These are phyloP conservation scores for Acromyrmex heyeri DNA, from an alignment of 1,140 invertebrate species.

Conservation along the genomic window DNA sequence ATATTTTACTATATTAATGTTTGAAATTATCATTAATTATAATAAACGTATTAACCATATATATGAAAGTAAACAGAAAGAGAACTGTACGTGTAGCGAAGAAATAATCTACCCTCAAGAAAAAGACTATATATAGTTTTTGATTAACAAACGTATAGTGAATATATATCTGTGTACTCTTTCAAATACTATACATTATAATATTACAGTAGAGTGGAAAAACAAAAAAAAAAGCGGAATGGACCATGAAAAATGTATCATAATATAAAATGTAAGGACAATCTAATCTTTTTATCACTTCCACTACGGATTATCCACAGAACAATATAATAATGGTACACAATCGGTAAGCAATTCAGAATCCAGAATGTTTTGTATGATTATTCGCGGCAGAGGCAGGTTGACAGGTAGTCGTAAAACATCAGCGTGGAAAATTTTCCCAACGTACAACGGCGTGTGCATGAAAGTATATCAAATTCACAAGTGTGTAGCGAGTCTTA, in stretches of 20 bases:
- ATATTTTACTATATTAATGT: no score
- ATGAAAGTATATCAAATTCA: slow-evolving; percentile 54
- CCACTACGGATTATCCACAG: background rate
- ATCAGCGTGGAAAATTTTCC: slow-evolving; percentile 56
- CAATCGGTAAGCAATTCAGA: slow-evolving; percentile 2
- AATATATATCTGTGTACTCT: background rate
- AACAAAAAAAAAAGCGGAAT: background rate
- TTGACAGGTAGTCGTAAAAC: slow-evolving; percentile 38
- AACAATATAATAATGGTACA: background rate
- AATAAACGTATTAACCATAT: no score
- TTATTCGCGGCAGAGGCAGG: slow-evolving; percentile 20
- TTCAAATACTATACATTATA: no score
- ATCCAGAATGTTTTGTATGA: slow-evolving; percentile 27
- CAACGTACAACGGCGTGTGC: background rate
- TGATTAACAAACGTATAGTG: background rate
- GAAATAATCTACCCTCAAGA: background rate
- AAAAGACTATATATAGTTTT: background rate
- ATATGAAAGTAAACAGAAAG: background rate
- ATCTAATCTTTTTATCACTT: background rate
- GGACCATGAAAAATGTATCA: background rate
- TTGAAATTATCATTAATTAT: no score
- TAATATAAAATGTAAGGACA: background rate
- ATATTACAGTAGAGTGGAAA: background rate
- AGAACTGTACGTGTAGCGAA: background rate
- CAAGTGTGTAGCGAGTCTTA: slow-evolving; percentile 30